These are phyloP conservation scores for Hartigia nigra DNA, from an alignment of 2,888 invertebrate species.

Conservation along the genomic window DNA sequence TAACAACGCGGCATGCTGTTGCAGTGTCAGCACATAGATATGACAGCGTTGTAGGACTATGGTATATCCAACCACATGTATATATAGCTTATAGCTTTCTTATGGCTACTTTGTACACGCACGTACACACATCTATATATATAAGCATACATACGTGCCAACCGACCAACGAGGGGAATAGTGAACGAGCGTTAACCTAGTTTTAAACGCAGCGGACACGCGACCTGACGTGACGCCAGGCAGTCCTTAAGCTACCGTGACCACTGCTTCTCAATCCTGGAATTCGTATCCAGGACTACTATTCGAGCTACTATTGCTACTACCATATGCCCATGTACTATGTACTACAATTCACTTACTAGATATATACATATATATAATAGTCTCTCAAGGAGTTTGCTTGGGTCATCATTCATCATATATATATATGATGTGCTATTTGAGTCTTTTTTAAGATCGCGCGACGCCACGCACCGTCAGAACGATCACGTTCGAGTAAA, in stretches of 20 bases:
- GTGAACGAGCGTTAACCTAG: conserved; percentile 35
- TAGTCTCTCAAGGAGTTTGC: no score
- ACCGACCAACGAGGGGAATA: not conserved
- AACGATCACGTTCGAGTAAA: not conserved
- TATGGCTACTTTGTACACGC: not conserved
- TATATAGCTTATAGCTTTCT: no score
- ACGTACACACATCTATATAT: conserved; percentile 19
- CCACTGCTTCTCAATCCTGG: not conserved
- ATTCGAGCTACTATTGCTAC: not conserved
- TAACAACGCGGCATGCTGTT: not conserved
- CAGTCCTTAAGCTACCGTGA: conserved; percentile 41
- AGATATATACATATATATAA: not conserved
- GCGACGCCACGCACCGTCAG: not conserved
- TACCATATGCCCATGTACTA: no score
- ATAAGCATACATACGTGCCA: not conserved
- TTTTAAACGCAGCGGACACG: conserved; percentile 44
- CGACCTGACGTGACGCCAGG: conserved; percentile 56
- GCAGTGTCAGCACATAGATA: not conserved
- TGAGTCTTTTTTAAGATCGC: not conserved
- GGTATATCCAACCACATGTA: not conserved
- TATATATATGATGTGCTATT: not conserved
- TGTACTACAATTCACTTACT: not conserved
- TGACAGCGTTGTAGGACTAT: not conserved
- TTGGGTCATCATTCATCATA: no score
- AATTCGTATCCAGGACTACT: not conserved